Percentiles rank a stretch among this genome's conserved stretches.
phyloP scores from a whole-genome alignment of 2,113 vertebrate species.

The Acrocephalus arundinaceus region DNA sequence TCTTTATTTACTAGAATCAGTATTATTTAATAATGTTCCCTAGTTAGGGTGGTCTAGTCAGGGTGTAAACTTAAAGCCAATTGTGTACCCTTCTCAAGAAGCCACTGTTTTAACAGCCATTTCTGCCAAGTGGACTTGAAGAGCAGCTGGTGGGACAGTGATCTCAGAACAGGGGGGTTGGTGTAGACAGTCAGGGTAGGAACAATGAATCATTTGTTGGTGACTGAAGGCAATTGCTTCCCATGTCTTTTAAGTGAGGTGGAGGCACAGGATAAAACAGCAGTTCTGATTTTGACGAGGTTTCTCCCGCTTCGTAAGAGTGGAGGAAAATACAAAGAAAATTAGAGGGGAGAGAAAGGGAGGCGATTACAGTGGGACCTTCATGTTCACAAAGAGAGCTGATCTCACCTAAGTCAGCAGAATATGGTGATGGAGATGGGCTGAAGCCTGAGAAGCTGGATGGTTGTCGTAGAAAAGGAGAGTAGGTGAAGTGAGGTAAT shows the following conservation, averaged over 20 bases:
- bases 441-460: background rate
- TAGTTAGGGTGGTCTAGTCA: background rate
- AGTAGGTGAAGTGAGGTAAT: background rate
- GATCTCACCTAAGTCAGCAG: background rate
- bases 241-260: background rate
- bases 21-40: background rate
- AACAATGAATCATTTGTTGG: background rate
- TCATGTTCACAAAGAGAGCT: background rate
- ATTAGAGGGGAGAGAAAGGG: background rate
- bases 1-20: background rate
- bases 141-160: background rate
- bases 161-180: background rate
- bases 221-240: background rate
- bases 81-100: background rate
- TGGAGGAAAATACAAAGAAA: background rate
- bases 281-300: background rate
- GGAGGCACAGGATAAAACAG: background rate
- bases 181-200: background rate
- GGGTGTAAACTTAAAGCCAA: background rate
- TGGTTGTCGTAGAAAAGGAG: background rate
- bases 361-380: background rate
- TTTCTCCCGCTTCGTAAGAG: background rate
- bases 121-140: background rate
- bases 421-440: background rate
- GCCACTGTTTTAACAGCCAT: accelerated